Conservation (phyloP, 2,113 vertebrate genomes). For the Protobothrops flavoviridis region DNA sequence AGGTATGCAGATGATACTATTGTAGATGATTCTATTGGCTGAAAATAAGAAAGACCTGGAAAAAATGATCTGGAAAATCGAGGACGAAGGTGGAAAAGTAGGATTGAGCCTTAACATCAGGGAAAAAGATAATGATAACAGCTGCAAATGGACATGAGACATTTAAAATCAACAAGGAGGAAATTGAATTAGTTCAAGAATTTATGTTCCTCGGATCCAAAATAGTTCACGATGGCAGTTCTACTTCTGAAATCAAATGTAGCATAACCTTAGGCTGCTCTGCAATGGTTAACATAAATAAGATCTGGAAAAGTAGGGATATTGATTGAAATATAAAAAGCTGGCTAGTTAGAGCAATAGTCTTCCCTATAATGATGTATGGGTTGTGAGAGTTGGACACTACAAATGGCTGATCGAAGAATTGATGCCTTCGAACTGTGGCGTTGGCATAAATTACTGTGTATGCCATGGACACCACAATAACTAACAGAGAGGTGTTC, state of each 20-base stretch:
- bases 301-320: neutral
- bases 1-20: neutral
- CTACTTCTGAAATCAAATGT: neutral
- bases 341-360: neutral
- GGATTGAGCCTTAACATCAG: neutral
- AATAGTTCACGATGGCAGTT: neutral
- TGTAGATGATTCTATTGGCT: neutral
- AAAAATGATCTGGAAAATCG: neutral
- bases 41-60: neutral
- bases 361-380: neutral
- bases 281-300: neutral
- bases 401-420: neutral
- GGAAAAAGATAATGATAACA: neutral
- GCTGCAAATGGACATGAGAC: neutral
- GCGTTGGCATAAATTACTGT: no score
- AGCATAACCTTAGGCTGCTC: neutral
- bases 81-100: neutral
- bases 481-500: neutral
- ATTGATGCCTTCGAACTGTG: neutral
- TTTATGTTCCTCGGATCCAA: neutral
- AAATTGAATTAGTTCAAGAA: neutral
- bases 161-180: neutral
- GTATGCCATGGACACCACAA: neutral
- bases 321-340: neutral
- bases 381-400: neutral